These are phyloP conservation scores for Eueremaeus valkanovi DNA, from an alignment of 2,888 invertebrate genomes.

Conservation along the genomic window DNA sequence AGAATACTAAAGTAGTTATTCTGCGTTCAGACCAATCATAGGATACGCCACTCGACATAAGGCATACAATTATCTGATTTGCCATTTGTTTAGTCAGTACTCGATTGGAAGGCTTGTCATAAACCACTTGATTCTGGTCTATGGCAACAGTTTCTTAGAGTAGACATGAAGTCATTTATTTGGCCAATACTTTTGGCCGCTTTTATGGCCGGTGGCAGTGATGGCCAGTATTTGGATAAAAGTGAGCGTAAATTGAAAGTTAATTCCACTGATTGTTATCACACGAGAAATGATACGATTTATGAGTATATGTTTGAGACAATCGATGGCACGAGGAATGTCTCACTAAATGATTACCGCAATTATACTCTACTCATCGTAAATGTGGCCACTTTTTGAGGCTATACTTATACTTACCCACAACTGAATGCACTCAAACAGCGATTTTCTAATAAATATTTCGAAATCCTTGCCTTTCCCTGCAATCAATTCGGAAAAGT, in stretches of 20 bases:
- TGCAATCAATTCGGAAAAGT: constrained; percentile 55
- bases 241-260: not conserved
- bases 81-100: too few species aligned
- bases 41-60: too few species aligned
- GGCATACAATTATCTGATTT: too few species aligned
- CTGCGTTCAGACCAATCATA: too few species aligned
- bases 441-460: constrained; percentile 49
- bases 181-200: not conserved
- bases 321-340: constrained; percentile 39
- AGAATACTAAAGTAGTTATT: too few species aligned
- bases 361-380: constrained; percentile 53
- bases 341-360: constrained; percentile 43
- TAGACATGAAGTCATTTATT: not conserved
- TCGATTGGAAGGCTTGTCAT: too few species aligned
- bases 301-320: constrained; percentile 9
- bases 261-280: not conserved
- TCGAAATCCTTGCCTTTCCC: constrained; percentile 54
- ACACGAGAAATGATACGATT: not conserved
- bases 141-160: too few species aligned
- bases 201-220: not conserved
- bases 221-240: not conserved
- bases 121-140: too few species aligned
- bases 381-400: constrained; percentile 57
- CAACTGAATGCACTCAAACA: constrained; percentile 56
- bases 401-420: constrained; percentile 54